Percentiles rank a stretch among this genome's conserved stretches.
Evolutionary conservation across 64 coral and sea anemone genomes (phyloP).

Genomic region (Hydrozoanthus tunicans): DNA sequence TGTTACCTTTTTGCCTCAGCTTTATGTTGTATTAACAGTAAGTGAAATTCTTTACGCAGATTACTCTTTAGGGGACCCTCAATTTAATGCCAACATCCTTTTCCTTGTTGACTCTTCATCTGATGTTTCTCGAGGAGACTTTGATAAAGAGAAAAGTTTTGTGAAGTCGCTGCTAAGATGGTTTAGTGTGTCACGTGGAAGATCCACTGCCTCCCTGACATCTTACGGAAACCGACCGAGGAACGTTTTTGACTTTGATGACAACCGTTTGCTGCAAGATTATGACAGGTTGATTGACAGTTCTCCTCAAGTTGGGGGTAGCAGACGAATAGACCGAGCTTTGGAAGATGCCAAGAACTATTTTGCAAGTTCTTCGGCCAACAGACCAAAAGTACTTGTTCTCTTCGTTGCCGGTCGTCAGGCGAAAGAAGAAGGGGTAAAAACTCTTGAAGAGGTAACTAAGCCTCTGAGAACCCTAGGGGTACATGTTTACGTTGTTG

Average conservation of each 20-base stretch:
- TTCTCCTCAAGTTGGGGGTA: not conserved
- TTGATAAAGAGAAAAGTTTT: conserved; percentile 43
- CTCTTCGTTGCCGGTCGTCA: conserved; percentile 37
- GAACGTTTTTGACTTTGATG: conserved; percentile 43
- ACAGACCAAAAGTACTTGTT: conserved; percentile 11
- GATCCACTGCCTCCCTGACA: conserved; percentile 4
- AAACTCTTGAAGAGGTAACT: not conserved
- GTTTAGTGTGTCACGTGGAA: conserved; percentile 29
- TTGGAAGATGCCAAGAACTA: conserved; percentile 24
- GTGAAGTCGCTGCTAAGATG: conserved; percentile 33
- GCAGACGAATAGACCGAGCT: conserved; percentile 45
- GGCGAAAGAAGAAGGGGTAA: conserved; percentile 1
- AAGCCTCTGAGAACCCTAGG: conserved; percentile 15
- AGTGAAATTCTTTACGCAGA: conserved; percentile 3
- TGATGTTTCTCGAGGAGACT: not conserved
- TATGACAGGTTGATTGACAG: conserved; percentile 26
- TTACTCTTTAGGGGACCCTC: not conserved
- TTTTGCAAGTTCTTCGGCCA: conserved; percentile 11
- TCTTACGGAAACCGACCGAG: conserved; percentile 28
- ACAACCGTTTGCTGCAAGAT: not conserved
- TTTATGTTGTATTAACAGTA: not conserved
- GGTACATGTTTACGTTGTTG: conserved; percentile 10
- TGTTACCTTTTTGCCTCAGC: not conserved
- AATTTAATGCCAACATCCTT: conserved; percentile 16
- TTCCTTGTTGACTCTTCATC: conserved; percentile 36